Evolutionary conservation across 2,113 vertebrate genomes (phyloP).

Genomic region (Eudyptes chrysolophus): DNA sequence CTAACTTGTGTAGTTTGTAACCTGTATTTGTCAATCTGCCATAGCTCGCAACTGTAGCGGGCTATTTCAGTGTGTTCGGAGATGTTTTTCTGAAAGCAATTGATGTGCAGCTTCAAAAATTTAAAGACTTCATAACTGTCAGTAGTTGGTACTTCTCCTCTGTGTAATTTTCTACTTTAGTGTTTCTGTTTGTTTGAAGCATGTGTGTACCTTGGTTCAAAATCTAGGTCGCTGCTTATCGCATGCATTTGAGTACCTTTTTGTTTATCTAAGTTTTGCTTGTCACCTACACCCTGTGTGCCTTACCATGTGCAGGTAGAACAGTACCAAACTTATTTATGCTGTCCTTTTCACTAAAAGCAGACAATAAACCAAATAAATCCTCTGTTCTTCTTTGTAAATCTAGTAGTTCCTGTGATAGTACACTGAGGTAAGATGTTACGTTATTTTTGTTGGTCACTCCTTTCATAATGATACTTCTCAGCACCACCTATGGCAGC

Average conservation of each 20-base stretch:
- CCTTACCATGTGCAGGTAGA: not conserved
- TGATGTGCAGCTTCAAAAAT: conserved; percentile 29
- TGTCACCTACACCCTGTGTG: not conserved
- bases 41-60: not conserved
- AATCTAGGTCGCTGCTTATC: not conserved
- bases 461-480: not conserved
- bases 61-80: not conserved
- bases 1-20: conserved; percentile 37
- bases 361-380: not conserved
- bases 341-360: not conserved
- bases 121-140: not conserved
- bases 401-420: not conserved
- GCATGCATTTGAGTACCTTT: not conserved
- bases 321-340: not conserved
- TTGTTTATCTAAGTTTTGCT: not conserved
- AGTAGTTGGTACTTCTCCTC: not conserved
- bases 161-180: not conserved
- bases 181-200: not conserved
- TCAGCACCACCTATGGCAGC: not conserved
- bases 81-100: not conserved
- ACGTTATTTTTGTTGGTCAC: not conserved
- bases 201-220: not conserved
- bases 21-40: not conserved
- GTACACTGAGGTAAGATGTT: not conserved
- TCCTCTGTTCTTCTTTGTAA: not conserved